Evolutionary conservation across 2,888 invertebrate genomes (phyloP).

Genomic region (Papilio elwesi): DNA sequence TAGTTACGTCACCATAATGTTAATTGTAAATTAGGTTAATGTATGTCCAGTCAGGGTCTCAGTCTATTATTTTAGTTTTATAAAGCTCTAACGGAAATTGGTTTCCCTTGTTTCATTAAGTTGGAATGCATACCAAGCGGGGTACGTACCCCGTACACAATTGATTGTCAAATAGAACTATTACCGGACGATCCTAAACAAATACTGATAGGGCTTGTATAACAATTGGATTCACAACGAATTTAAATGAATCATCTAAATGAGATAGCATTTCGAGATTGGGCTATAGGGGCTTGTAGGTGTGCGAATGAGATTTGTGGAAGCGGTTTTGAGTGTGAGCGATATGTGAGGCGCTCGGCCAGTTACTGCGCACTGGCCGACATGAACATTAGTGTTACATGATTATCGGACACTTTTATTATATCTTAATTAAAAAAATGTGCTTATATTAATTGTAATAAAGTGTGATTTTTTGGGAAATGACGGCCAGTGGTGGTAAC

Average conservation of each 20-base stretch:
- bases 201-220: constrained; percentile 5
- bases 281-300: not conserved
- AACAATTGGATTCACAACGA: not conserved
- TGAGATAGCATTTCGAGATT: not conserved
- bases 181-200: constrained; percentile 7
- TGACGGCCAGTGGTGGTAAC: too few species aligned
- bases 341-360: too few species aligned
- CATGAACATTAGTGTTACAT: too few species aligned
- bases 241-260: not conserved
- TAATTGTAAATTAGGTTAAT: constrained; percentile 9
- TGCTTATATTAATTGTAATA: too few species aligned
- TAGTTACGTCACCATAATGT: not conserved
- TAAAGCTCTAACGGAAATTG: constrained; percentile 20
- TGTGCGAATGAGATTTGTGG: too few species aligned
- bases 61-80: not conserved
- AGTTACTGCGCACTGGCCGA: too few species aligned
- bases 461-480: too few species aligned
- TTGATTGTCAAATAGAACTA: constrained; percentile 16
- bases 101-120: constrained; percentile 23
- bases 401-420: too few species aligned
- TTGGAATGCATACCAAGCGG: constrained; percentile 16
- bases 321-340: too few species aligned
- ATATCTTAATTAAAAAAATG: too few species aligned
- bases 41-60: not conserved
- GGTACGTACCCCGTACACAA: not conserved